Evolutionary conservation across 35 echinoderm and acorn worm genomes (phyloP), one percentile per base, ranked within the genome.

Genomic region (Hemicentrotus pulcherrimus): DNA sequence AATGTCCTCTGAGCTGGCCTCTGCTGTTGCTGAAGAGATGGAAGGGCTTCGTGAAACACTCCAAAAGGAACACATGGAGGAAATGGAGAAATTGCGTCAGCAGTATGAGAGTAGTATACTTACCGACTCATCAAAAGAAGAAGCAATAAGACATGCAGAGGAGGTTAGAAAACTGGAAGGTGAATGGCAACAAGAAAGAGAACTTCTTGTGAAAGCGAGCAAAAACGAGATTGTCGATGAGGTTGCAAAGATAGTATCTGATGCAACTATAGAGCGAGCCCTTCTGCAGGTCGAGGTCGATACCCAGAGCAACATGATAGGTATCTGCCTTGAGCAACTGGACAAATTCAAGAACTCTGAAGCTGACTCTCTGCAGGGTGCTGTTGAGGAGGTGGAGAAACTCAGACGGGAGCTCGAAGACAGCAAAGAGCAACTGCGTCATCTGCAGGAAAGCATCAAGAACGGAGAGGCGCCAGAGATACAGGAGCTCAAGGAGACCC

Each of bases 381-480:
- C 47, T 10, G 31, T 91, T 9, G 52, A 89, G 35, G 95, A 95
- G 28, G 85, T 97, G 46, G 45, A 70, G 5, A 71, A 94, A 6
- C 50, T 97, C 4, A 95, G 48, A 35, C 78, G 85, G 85, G 61
- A 97, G 59, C 86, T 98, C 22, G 85, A 85, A 16, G 95, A 98
- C 31, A 91, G 91, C 6, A 88, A 96, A 92, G 47, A 86, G 31
- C 94, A 50, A 92, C 94, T 95, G 45, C 94, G 94, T 45, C 50
- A 96, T 24, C 94, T 98, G 19, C 94, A 58, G 52, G 95, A 97
- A 24, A 95, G 89, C 45, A 92, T 98, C 28, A 88, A 97, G 85
- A 95, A 46, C 65, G 98, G 98, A 60, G 95, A 95, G 31, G 96
- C 98, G 4, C 98, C 98, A 35, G 98, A 99, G 45, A 91, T 99